Base-by-base conservation (phyloP, 2,888 invertebrate genomes). In the Exephanes ischioxanthus region DNA sequence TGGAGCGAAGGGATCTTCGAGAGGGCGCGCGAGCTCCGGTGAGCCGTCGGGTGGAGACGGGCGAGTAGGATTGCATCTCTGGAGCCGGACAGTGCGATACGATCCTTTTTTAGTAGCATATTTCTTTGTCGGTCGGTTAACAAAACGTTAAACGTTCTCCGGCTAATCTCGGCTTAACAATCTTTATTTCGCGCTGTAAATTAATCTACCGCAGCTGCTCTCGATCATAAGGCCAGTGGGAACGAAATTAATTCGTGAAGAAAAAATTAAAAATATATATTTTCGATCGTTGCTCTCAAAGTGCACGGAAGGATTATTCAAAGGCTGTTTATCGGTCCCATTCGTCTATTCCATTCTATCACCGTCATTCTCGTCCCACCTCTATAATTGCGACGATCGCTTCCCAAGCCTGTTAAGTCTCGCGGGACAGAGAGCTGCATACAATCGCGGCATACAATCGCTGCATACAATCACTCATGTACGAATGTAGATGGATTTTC, bases 361-460 rank as follows among this genome's bases (percentile, higher is more conserved):
- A 41, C 41, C 14, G 71, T 73, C 80, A 72, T 33, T 81, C 70
- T 80, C 72, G 41, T 80, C 66, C 55, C 53, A 76, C 76, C 55
- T 77, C 53, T 41, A 73, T 26, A 66, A 75, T 48, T 45, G n/a
- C 68, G 61, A 77, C 76, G 80, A 81, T 73, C 80, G 53, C 58
- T 75, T 81, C 45, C 73, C 75, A 78, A 70, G 53, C 70, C 73
- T 78, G 66, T 78, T 78, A 81, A 85, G 81, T 81, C 81, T 68
- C 45, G 14, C 61, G 30, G 30, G 58, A 51, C 30, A 51, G 30
- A 81, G 22, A 66, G 26, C 61, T 2, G 26, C 33, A 33, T 30
- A 4, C 30, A 37, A 2, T 68, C 37, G n/a, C 45, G 51, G 3
- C 14, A 19, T 37, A 45, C 68, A 37, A 2, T 68, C 37, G n/a